Evolutionary conservation across 2,888 invertebrate species (phyloP).

Genomic region (Zaprionus bogoriensis): DNA sequence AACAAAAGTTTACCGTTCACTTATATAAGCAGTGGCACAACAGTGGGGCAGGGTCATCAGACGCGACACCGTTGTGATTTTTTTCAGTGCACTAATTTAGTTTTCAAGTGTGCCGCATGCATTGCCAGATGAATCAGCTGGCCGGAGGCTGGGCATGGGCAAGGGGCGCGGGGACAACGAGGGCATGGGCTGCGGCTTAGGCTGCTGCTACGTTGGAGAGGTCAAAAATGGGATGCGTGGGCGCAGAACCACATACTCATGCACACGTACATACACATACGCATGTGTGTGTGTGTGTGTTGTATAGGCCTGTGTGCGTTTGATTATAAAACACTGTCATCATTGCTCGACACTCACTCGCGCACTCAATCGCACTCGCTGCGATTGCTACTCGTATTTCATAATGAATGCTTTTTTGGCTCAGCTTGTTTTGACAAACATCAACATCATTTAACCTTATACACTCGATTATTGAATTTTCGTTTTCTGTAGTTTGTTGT

Average conservation of each 20-base stretch:
- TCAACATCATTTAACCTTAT: slow-evolving; percentile 68
- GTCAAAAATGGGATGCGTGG: slow-evolving; percentile 68
- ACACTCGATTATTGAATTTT: slow-evolving; percentile 75
- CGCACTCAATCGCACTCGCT: slow-evolving; percentile 12
- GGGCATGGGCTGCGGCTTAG: slow-evolving; percentile 2
- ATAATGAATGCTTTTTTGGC: slow-evolving; percentile 58
- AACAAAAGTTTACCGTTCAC: slow-evolving; percentile 40
- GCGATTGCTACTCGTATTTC: slow-evolving; percentile 56
- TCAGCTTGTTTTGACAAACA: slow-evolving; percentile 17
- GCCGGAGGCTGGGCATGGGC: not conserved
- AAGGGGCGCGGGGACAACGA: not conserved
- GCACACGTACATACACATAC: slow-evolving; percentile 5
- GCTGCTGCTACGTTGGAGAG: slow-evolving; percentile 59
- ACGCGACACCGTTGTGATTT: slow-evolving; percentile 58
- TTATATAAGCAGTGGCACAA: slow-evolving; percentile 61
- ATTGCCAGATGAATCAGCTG: slow-evolving; percentile 69
- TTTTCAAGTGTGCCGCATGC: slow-evolving; percentile 48
- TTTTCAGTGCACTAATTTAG: slow-evolving; percentile 16
- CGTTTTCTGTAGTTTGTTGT: slow-evolving; percentile 41
- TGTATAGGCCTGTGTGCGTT: slow-evolving; percentile 28
- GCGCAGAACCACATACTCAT: slow-evolving; percentile 37
- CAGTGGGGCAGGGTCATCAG: slow-evolving; percentile 77
- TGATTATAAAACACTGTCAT: slow-evolving; percentile 73
- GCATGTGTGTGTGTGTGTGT: slow-evolving; percentile 18
- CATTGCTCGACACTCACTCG: slow-evolving; percentile 32